Conservation (phyloP, 2,888 invertebrate genomes). For the Ophion costatus region DNA sequence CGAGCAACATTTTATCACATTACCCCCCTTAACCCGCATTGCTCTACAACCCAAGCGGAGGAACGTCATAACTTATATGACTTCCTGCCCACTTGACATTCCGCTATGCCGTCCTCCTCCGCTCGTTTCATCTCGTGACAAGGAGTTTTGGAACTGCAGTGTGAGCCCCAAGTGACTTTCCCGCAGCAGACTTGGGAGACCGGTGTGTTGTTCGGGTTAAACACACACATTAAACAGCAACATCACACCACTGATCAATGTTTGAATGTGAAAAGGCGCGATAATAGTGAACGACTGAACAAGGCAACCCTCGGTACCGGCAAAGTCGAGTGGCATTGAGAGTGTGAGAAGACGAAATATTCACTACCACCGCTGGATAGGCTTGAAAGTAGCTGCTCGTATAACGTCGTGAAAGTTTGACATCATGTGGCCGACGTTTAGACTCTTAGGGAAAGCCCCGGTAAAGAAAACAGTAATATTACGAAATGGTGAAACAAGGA, state of each 20-base stretch:
- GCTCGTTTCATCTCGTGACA: conserved; percentile 2
- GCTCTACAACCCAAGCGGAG: not conserved
- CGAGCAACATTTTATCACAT: not conserved
- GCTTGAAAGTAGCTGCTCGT: conserved; percentile 41
- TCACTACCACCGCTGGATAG: conserved; percentile 21
- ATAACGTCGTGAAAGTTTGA: conserved; percentile 58
- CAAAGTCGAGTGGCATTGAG: conserved; percentile 44
- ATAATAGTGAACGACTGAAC: conserved; percentile 32
- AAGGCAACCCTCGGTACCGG: conserved; percentile 11
- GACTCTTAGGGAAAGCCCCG: conserved; percentile 52
- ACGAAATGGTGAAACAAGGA: not conserved
- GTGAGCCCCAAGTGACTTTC: conserved; percentile 35
- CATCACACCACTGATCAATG: conserved; percentile 31
- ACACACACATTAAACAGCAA: conserved; percentile 40
- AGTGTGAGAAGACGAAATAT: conserved; percentile 45
- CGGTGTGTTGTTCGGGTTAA: conserved; percentile 2
- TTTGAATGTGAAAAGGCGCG: conserved; percentile 6
- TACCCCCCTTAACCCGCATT: not conserved
- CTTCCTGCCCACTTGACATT: conserved; percentile 23
- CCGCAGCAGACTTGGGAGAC: not conserved
- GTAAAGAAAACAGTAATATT: conserved; percentile 41
- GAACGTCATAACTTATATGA: conserved; percentile 31
- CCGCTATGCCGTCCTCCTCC: conserved; percentile 8
- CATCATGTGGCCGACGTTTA: conserved; percentile 53
- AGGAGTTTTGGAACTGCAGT: conserved; percentile 30